A percentile compares a stretch with the other conserved stretches of the same genome.
Evolutionary conservation across 2,113 vertebrate genomes (phyloP).

Genomic region (Castor canadensis): DNA sequence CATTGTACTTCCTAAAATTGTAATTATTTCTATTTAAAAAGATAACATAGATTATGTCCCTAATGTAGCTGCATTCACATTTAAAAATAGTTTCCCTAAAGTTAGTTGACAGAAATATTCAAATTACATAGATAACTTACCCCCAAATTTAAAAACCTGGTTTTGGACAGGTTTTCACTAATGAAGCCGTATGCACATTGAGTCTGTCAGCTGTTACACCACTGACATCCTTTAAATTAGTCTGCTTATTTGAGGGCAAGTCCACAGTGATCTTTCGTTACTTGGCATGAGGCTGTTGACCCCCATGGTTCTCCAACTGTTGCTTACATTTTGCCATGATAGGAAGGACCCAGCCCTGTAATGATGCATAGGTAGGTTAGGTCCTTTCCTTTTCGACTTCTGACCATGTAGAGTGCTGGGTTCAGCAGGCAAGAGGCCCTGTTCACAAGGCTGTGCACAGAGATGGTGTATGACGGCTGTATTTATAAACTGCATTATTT

Average conservation of each 20-base stretch:
- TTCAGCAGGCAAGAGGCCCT: not conserved
- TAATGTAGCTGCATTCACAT: slow-evolving; percentile 42
- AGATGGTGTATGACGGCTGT: not conserved
- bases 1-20: slow-evolving; percentile 58
- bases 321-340: slow-evolving; percentile 12
- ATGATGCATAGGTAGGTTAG: not conserved
- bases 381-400: not conserved
- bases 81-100: slow-evolving; percentile 67
- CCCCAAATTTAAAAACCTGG: slow-evolving; percentile 40
- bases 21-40: slow-evolving; percentile 68
- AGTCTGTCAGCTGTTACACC: slow-evolving; percentile 44
- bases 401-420: not conserved
- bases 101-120: slow-evolving; percentile 59
- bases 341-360: not conserved
- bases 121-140: slow-evolving; percentile 56
- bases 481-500: not conserved
- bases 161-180: slow-evolving; percentile 12
- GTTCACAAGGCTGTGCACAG: not conserved
- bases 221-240: slow-evolving; percentile 29
- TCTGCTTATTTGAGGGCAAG: slow-evolving; percentile 32
- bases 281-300: not conserved
- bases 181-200: not conserved
- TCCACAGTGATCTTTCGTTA: not conserved
- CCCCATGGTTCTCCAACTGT: not conserved
- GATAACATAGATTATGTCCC: slow-evolving; percentile 38